Evolutionary conservation across 2,888 invertebrate species (phyloP).

Genomic region (Brachynemurus nebulosus): DNA sequence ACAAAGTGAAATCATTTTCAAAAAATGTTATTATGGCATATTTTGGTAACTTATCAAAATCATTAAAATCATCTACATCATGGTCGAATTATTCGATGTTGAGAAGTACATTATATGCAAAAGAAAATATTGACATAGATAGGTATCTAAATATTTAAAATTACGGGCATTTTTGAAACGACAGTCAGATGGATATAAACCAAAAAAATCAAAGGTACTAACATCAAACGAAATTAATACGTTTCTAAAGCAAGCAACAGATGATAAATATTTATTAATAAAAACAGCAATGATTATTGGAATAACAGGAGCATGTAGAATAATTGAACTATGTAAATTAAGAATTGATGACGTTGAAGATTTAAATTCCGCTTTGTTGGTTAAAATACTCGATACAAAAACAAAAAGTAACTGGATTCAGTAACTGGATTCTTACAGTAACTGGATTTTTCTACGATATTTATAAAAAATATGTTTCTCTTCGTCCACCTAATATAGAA

Average conservation of each 20-base stretch:
- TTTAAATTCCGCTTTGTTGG: no score
- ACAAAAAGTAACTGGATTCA: no score
- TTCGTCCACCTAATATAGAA: neutral
- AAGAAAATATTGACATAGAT: neutral
- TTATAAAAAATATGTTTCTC: neutral
- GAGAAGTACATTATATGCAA: neutral
- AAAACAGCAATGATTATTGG: constrained; percentile 3
- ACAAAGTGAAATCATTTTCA: constrained; percentile 1
- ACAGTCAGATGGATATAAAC: neutral
- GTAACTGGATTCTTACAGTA: no score
- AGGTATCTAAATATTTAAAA: neutral
- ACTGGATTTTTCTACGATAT: neutral
- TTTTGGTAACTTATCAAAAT: neutral
- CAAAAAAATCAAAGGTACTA: neutral
- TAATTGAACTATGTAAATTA: neutral
- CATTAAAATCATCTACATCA: constrained; percentile 2
- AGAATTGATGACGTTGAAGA: neutral
- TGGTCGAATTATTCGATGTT: neutral
- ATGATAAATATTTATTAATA: neutral
- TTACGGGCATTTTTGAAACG: neutral
- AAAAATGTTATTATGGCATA: constrained; percentile 2
- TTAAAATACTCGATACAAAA: no score
- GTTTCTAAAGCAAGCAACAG: neutral
- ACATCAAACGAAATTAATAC: neutral
- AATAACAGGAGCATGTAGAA: constrained; percentile 1